These are phyloP conservation scores for Fragum fragum DNA, from an alignment of 2,888 invertebrate genomes.

Conservation along the genomic window DNA sequence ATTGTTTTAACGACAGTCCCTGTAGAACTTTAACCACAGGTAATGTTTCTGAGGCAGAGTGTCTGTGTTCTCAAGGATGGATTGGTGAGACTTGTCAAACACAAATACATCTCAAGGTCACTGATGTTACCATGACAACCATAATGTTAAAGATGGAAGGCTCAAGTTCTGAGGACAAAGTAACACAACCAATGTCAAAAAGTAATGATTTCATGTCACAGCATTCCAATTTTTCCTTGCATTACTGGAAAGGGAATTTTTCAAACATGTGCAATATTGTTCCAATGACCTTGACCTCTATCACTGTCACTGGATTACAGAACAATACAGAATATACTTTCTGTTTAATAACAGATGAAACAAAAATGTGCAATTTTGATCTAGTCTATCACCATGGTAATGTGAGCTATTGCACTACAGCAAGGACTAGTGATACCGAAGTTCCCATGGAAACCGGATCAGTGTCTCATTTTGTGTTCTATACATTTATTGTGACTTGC, in stretches of 20 bases:
- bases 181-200: neutral
- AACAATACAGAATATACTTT: conserved; percentile 45
- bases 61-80: conserved; percentile 47
- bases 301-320: conserved; percentile 42
- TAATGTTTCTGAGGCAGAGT: conserved; percentile 22
- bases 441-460: neutral
- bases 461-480: conserved; percentile 17
- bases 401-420: conserved; percentile 32
- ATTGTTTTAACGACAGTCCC: conserved; percentile 48
- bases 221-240: conserved; percentile 31
- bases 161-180: neutral
- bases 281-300: conserved; percentile 26
- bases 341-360: conserved; percentile 49
- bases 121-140: conserved; percentile 46
- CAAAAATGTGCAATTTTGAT: conserved; percentile 43
- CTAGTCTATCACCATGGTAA: conserved; percentile 41
- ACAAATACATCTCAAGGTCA: conserved; percentile 23
- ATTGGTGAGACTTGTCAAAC: conserved; percentile 40
- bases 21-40: conserved; percentile 36
- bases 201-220: neutral
- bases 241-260: conserved; percentile 45
- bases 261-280: conserved; percentile 51
- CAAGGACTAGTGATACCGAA: conserved; percentile 22
- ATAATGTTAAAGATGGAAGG: conserved; percentile 15
- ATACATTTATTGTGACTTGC: conserved; percentile 32